Conservation (phyloP, 2,888 invertebrate genomes). For the Parelbella ahira region DNA sequence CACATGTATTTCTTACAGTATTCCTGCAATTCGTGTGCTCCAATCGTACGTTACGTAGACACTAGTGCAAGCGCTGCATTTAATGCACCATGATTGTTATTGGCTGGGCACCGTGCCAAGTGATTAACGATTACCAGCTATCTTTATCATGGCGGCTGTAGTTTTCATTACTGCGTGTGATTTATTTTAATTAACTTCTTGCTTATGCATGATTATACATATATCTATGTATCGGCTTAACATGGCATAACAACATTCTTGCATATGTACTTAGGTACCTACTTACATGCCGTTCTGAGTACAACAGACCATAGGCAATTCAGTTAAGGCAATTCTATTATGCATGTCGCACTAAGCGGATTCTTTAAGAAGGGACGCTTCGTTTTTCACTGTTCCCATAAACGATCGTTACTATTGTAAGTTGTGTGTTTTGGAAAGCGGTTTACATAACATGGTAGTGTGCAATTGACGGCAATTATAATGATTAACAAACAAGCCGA, state of each 20-base stretch:
- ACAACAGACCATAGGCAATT: too few species aligned
- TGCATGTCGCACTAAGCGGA: too few species aligned
- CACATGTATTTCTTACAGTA: not conserved
- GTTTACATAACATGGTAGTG: slow-evolving; percentile 2
- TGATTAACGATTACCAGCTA: slow-evolving; percentile 17
- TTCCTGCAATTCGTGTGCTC: slow-evolving; percentile 1
- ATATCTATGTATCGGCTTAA: slow-evolving; percentile 4
- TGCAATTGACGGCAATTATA: slow-evolving; percentile 16
- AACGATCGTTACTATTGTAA: too few species aligned
- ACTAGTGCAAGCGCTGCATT: slow-evolving; percentile 22
- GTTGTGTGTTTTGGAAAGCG: too few species aligned
- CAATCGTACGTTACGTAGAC: slow-evolving; percentile 15
- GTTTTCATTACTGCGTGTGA: slow-evolving; percentile 14
- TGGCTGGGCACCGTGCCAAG: slow-evolving; percentile 17
- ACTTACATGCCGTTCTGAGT: too few species aligned
- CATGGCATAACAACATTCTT: too few species aligned
- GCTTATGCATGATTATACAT: too few species aligned
- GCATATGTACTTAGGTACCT: too few species aligned
- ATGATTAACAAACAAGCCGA: slow-evolving; percentile 20
- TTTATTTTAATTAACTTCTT: slow-evolving; percentile 16
- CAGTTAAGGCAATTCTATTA: too few species aligned
- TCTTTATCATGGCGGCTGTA: slow-evolving; percentile 18
- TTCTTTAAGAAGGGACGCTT: too few species aligned
- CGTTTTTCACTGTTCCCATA: too few species aligned
- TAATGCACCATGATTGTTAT: slow-evolving; percentile 24